These are phyloP conservation scores for Notodonta dromedarius DNA, from an alignment of 2,888 invertebrate species.

Conservation along the genomic window DNA sequence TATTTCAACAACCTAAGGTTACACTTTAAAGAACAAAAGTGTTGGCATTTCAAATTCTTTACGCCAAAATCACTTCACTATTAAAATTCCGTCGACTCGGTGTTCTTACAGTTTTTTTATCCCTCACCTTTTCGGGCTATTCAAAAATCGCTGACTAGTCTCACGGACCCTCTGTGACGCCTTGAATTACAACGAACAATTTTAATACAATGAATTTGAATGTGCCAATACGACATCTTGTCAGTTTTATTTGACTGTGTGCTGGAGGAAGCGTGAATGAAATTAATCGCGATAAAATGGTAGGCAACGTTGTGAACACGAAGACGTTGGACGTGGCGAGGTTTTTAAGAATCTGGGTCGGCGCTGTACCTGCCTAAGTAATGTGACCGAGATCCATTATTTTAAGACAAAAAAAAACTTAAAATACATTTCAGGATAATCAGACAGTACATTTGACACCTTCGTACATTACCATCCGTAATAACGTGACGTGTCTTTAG, in stretches of 20 bases:
- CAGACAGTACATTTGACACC: too few species aligned
- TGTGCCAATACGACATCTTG: background rate
- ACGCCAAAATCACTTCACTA: background rate
- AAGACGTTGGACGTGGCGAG: too few species aligned
- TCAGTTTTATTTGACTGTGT: background rate
- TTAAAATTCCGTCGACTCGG: constrained; percentile 2
- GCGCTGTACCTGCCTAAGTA: too few species aligned
- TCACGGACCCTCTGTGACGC: background rate
- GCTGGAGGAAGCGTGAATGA: background rate
- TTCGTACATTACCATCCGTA: too few species aligned
- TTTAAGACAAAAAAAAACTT: too few species aligned
- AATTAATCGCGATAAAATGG: background rate
- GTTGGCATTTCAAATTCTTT: background rate
- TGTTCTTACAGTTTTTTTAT: background rate
- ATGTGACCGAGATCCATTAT: too few species aligned
- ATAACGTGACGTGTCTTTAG: too few species aligned
- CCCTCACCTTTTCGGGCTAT: background rate
- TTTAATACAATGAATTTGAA: constrained; percentile 8
- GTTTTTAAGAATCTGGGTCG: too few species aligned
- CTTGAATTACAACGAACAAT: constrained; percentile 6
- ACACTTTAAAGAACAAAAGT: background rate
- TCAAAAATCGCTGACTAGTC: constrained; percentile 1
- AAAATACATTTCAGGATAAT: too few species aligned
- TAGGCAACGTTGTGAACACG: too few species aligned
- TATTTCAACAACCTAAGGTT: background rate